Conservation (phyloP, 1,140 invertebrate species). For the Cyphomyrmex costatus region DNA sequence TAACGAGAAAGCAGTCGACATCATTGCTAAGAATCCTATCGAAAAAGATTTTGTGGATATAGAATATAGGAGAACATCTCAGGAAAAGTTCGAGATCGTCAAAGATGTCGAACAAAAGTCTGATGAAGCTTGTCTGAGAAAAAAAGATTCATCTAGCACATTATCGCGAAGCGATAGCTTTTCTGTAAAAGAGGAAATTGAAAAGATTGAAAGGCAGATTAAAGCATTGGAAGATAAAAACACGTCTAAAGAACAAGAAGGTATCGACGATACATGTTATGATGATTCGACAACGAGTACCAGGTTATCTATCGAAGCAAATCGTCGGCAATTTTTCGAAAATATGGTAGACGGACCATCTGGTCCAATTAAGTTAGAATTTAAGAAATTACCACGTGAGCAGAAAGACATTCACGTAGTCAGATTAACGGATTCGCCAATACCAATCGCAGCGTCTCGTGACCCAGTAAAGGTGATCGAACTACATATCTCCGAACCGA, state of each 20-base stretch:
- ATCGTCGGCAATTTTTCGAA: slow-evolving; percentile 80
- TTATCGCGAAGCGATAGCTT: slow-evolving; percentile 79
- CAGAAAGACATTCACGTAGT: slow-evolving; percentile 82
- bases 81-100: slow-evolving; percentile 70
- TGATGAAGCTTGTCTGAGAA: slow-evolving; percentile 61
- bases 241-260: slow-evolving; percentile 53
- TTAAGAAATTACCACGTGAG: slow-evolving; percentile 81
- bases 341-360: slow-evolving; percentile 77
- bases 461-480: slow-evolving; percentile 83
- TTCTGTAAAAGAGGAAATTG: slow-evolving; percentile 83
- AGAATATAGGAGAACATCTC: slow-evolving; percentile 68
- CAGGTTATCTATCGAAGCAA: slow-evolving; percentile 78
- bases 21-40: not conserved
- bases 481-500: slow-evolving; percentile 84
- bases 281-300: slow-evolving; percentile 35
- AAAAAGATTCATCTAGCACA: slow-evolving; percentile 56
- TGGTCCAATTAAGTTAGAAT: slow-evolving; percentile 79
- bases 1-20: not conserved
- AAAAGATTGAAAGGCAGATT: slow-evolving; percentile 84
- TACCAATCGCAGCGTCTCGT: slow-evolving; percentile 61
- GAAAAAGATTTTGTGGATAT: slow-evolving; percentile 50
- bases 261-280: not conserved
- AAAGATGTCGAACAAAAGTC: slow-evolving; percentile 64
- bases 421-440: slow-evolving; percentile 75
- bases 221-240: slow-evolving; percentile 78